Conservation (phyloP, 2,888 invertebrate genomes). For the Eupithecia tripunctaria region DNA sequence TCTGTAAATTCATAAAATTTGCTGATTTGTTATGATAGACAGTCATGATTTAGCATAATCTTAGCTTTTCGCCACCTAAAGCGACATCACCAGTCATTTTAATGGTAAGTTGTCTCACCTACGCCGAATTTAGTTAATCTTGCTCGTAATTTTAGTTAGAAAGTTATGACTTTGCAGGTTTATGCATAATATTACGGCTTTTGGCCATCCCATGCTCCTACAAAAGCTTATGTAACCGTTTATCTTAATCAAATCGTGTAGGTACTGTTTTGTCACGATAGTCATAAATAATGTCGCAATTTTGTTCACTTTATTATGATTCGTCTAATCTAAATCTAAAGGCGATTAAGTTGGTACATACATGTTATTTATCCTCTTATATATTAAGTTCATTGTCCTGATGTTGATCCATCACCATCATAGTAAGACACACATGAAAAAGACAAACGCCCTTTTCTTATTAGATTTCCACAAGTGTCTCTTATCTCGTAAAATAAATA, state of each 20-base stretch:
- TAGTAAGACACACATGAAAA: constrained; percentile 36
- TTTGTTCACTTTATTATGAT: constrained; percentile 13
- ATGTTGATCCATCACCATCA: constrained; percentile 36
- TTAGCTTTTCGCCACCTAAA: constrained; percentile 37
- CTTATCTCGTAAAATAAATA: constrained; percentile 37
- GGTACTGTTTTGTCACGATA: constrained; percentile 37
- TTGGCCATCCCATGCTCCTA: constrained; percentile 50
- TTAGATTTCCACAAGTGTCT: constrained; percentile 40
- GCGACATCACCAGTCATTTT: constrained; percentile 1
- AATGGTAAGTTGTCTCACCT: constrained; percentile 11
- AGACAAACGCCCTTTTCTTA: constrained; percentile 37
- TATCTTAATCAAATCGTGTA: constrained; percentile 47
- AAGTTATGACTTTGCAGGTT: constrained; percentile 54
- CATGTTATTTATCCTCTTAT: background rate
- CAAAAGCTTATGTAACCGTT: constrained; percentile 65
- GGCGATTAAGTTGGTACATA: background rate
- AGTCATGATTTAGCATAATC: constrained; percentile 57
- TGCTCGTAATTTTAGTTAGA: constrained; percentile 53
- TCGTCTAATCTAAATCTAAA: background rate
- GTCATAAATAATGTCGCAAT: constrained; percentile 29
- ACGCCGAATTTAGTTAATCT: constrained; percentile 34
- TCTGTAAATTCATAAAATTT: background rate
- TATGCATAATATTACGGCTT: constrained; percentile 56
- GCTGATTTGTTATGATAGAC: constrained; percentile 54
- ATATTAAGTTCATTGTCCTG: constrained; percentile 48